phyloP scores from a whole-genome alignment of 2,888 invertebrate genomes.

The Harmothoe impar region DNA sequence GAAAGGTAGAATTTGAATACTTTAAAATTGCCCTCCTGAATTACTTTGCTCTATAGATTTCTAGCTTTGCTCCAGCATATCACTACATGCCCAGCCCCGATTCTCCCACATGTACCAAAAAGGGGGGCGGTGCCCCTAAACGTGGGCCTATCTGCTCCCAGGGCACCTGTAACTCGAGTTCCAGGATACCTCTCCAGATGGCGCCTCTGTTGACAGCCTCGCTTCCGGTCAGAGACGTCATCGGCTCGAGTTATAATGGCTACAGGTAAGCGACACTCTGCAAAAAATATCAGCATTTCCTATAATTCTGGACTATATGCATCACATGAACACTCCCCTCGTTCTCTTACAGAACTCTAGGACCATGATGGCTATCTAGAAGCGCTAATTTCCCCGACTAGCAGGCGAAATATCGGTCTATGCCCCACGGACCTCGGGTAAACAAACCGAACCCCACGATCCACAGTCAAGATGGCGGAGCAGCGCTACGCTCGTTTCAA shows the following conservation, averaged over 20 bases:
- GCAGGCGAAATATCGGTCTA: not conserved
- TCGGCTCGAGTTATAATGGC: not conserved
- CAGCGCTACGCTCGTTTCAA: conserved; percentile 29
- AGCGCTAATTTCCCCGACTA: not conserved
- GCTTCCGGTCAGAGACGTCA: conserved; percentile 39
- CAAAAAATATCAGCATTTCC: conserved; percentile 1
- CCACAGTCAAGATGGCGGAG: not conserved
- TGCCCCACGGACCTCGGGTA: not conserved
- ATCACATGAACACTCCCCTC: not conserved
- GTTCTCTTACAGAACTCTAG: conserved; percentile 4
- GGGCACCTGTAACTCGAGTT: not conserved
- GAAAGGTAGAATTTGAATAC: no score
- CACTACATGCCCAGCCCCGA: no score
- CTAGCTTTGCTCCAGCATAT: no score
- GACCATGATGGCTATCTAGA: conserved; percentile 10
- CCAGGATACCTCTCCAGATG: not conserved
- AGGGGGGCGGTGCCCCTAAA: no score
- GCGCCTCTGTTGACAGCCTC: not conserved
- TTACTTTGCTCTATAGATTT: no score
- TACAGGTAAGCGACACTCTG: not conserved
- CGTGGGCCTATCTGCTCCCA: no score
- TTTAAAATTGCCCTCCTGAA: no score
- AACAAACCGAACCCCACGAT: not conserved
- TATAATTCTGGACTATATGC: not conserved
- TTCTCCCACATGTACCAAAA: no score